Evolutionary conservation across 2,113 vertebrate genomes (phyloP), one percentile per base, ranked within the genome.

Genomic region (Nipponia nippon): DNA sequence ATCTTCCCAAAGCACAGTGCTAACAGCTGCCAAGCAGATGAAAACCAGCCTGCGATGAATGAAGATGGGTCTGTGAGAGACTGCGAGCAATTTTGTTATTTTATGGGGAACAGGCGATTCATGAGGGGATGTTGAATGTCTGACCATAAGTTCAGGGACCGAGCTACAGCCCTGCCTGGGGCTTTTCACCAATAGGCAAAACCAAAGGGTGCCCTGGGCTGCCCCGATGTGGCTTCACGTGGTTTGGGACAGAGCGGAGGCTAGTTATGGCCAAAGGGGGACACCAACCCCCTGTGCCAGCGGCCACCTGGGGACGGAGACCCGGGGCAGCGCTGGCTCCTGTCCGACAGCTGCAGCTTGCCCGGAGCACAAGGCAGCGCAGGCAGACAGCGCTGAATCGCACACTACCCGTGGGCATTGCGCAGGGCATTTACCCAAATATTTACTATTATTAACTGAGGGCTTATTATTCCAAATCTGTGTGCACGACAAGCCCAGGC

Each of bases 131-230:
- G 36, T 8, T 70, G n/a, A 19, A 50, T 19, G 16, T 13, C 42
- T 52, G 59, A 50, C 29, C 40, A 10, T 0, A 0, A 36, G 29
- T 71, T n/a, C 61, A 56, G 38, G 19, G 44, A 38, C 65, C 1
- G 6, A 78, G 63, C 36, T 67, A 8, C 0, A 0, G 36, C 52
- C 47, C 73, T 23, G 2, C 42, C 56, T n/a, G 30, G 7, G 15
- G 9, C 25, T 52, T 38, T 27, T 21, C 26, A 17, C 13, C 38
- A 16, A 13, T 1, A 3, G 14, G 8, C 65, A 91, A 46, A 53
- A 15, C 10, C 55, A 69, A 44, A 65, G 89, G 0, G 13, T 20
- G 12, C 17, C 29, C 67, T 38, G 58, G 52, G 72, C 42, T 76
- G 58, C 34, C 29, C 34, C 3, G 6, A 13, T 1, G 40, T n/a